phyloP scores from a whole-genome alignment of 2,797 vertebrate species.

The Trachurus trachurus region DNA sequence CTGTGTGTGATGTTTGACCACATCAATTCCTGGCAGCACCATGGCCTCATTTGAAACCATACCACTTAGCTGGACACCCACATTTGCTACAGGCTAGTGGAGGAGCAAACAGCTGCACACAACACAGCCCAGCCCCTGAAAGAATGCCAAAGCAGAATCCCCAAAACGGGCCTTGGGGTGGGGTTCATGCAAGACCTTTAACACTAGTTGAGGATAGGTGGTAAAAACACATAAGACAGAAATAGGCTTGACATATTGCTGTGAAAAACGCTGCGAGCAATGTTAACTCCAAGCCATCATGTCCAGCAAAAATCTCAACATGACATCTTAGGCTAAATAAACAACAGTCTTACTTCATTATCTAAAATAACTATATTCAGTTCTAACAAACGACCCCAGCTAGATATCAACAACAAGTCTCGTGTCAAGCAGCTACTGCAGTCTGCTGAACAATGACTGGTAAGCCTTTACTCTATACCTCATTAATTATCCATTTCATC shows the following conservation, averaged over 20 bases:
- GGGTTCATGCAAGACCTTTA: constrained; percentile 57
- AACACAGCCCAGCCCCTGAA: constrained; percentile 72
- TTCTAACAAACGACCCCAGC: constrained; percentile 19
- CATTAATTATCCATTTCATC: constrained; percentile 71
- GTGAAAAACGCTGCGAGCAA: background rate
- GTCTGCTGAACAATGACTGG: constrained; percentile 38
- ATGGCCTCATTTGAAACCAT: constrained; percentile 58
- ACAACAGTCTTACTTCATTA: constrained; percentile 22
- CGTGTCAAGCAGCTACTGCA: constrained; percentile 19
- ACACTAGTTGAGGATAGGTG: constrained; percentile 35
- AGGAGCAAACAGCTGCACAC: constrained; percentile 77
- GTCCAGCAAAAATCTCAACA: constrained; percentile 8
- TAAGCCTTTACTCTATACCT: constrained; percentile 46
- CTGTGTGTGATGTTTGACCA: constrained; percentile 41
- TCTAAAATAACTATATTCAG: constrained; percentile 10
- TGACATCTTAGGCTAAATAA: constrained; percentile 23
- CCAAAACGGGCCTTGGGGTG: constrained; percentile 67
- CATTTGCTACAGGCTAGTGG: constrained; percentile 53
- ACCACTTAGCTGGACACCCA: constrained; percentile 69
- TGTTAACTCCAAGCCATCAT: background rate
- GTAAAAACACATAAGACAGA: constrained; percentile 29
- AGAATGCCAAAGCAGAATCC: constrained; percentile 72
- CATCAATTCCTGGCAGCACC: constrained; percentile 30
- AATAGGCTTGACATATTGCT: constrained; percentile 25
- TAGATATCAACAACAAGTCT: constrained; percentile 9